Percentiles rank a stretch among this genome's conserved stretches.
phyloP scores from a whole-genome alignment of 2,113 vertebrate genomes.

The Halichoeres trimaculatus region DNA sequence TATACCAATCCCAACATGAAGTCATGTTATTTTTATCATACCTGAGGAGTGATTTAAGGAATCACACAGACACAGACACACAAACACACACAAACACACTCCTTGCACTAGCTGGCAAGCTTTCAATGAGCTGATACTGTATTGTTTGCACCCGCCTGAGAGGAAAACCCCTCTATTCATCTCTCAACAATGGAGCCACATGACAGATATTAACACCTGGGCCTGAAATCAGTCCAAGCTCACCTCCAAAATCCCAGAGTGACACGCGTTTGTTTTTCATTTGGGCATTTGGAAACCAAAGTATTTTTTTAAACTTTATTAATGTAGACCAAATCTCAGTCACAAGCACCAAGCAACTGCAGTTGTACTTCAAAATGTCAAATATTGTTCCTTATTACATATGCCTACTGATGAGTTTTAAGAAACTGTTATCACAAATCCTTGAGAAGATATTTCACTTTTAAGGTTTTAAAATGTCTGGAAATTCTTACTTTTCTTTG shows the following conservation, averaged over 20 bases:
- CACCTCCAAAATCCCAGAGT: not conserved
- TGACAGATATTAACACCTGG: conserved; percentile 35
- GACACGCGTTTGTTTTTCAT: no score
- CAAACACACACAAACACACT: conserved; percentile 17
- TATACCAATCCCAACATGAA: conserved; percentile 33
- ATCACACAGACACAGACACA: conserved; percentile 4
- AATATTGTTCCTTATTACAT: no score
- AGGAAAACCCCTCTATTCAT: conserved; percentile 41
- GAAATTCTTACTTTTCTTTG: no score
- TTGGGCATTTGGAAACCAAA: no score
- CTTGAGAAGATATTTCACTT: no score
- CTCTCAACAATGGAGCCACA: conserved; percentile 38
- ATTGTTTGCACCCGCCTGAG: conserved; percentile 49
- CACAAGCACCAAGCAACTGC: no score
- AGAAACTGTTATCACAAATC: no score
- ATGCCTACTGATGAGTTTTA: no score
- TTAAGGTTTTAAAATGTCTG: no score
- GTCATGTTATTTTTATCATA: conserved; percentile 67
- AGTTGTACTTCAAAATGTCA: no score
- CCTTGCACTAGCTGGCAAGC: conserved; percentile 34
- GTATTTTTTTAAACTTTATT: no score
- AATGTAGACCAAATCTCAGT: no score
- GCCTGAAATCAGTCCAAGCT: not conserved
- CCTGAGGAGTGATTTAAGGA: conserved; percentile 60
- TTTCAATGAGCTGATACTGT: conserved; percentile 32